These are phyloP conservation scores for Leucosticte australis DNA, from an alignment of 2,113 vertebrate genomes.

Conservation along the genomic window DNA sequence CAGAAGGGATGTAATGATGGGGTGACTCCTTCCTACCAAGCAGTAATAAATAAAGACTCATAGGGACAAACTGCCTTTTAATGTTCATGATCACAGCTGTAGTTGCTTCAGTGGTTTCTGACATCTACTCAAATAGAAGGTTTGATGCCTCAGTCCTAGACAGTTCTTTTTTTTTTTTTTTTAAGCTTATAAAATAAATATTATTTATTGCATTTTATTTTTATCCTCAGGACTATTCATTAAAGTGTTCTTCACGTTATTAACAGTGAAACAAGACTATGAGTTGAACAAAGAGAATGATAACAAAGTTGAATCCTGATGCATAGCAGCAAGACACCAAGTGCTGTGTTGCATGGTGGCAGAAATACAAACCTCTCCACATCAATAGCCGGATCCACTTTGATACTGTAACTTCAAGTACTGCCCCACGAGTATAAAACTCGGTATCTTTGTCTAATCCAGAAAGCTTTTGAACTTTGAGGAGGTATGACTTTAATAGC, in stretches of 20 bases:
- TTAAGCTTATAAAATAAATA: slow-evolving; percentile 43
- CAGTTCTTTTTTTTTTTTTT: background rate
- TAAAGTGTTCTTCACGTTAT: slow-evolving; percentile 48
- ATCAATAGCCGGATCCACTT: slow-evolving; percentile 35
- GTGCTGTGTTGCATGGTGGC: background rate
- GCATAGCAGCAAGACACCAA: slow-evolving; percentile 21
- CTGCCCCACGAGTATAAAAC: slow-evolving; percentile 47
- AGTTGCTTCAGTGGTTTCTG: slow-evolving; percentile 31
- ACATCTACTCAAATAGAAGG: background rate
- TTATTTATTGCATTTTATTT: slow-evolving; percentile 43
- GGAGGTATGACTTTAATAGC: slow-evolving; percentile 68
- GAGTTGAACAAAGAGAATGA: background rate
- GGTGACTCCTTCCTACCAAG: background rate
- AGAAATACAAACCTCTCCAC: slow-evolving; percentile 40
- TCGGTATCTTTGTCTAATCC: slow-evolving; percentile 38
- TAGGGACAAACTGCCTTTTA: background rate
- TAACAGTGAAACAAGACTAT: slow-evolving; percentile 31
- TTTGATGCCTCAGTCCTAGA: background rate
- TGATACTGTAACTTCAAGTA: slow-evolving; percentile 49
- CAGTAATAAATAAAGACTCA: slow-evolving; percentile 6
- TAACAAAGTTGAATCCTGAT: background rate
- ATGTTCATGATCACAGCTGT: background rate
- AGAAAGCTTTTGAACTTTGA: slow-evolving; percentile 63
- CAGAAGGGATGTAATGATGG: background rate
- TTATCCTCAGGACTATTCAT: slow-evolving; percentile 54